Percentiles rank a stretch among this genome's conserved stretches.
Evolutionary conservation across 2,797 vertebrate genomes (phyloP).

Genomic region (Phyllotis vaccarum): DNA sequence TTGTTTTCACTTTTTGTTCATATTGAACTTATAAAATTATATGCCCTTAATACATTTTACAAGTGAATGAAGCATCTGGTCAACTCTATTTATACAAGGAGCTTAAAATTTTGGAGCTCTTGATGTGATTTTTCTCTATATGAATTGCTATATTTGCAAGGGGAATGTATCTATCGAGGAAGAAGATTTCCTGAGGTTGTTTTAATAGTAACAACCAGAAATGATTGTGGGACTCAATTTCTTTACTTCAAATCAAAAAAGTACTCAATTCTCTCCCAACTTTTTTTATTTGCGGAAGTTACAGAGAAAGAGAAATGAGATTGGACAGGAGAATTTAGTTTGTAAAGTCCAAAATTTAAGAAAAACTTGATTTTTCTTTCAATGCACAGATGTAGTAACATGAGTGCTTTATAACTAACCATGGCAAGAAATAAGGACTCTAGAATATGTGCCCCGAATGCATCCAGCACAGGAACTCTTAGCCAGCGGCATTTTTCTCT

Average conservation of each 20-base stretch:
- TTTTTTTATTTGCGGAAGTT: not conserved
- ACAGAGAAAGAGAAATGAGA: not conserved
- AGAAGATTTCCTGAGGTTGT: not conserved
- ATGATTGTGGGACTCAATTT: not conserved
- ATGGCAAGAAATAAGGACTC: not conserved
- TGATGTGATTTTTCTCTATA: not conserved
- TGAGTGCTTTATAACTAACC: not conserved
- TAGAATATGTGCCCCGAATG: not conserved
- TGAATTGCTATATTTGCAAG: not conserved
- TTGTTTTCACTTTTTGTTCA: not conserved
- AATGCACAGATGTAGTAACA: not conserved
- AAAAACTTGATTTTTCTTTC: not conserved
- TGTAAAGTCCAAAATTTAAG: not conserved
- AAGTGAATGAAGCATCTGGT: not conserved
- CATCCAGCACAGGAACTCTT: not conserved
- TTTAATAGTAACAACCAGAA: not conserved
- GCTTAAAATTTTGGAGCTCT: not conserved
- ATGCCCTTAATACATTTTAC: not conserved
- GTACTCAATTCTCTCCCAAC: not conserved
- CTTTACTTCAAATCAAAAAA: not conserved
- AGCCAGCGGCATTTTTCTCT: not conserved
- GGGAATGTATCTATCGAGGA: not conserved
- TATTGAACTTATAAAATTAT: constrained; percentile 17
- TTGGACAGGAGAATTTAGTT: not conserved
- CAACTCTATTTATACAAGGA: not conserved